Conservation (phyloP, 2,888 invertebrate genomes). For the Diarsia rubi region DNA sequence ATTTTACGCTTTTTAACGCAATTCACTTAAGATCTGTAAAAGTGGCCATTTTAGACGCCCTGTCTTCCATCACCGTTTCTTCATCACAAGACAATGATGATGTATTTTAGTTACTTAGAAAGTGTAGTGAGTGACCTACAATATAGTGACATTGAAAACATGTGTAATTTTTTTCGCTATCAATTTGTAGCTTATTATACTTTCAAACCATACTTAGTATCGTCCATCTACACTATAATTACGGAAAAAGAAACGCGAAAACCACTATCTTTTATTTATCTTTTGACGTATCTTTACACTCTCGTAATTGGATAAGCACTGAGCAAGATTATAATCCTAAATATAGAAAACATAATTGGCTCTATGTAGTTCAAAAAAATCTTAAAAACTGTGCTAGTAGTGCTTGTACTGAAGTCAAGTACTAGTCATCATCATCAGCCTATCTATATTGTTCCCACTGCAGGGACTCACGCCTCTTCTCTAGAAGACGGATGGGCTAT, state of each 20-base stretch:
- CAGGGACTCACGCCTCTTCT: too few relatives aligned
- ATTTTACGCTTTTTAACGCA: too few relatives aligned
- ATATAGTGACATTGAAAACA: constrained; percentile 6
- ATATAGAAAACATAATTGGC: not conserved
- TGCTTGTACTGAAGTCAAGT: not conserved
- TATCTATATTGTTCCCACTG: too few relatives aligned
- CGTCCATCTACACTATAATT: not conserved
- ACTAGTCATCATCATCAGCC: too few relatives aligned
- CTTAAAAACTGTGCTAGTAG: not conserved
- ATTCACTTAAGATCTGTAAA: too few relatives aligned
- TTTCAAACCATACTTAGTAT: not conserved
- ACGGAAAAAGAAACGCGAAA: constrained; percentile 12
- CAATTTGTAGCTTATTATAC: not conserved
- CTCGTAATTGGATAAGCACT: not conserved
- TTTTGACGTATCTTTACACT: constrained; percentile 24
- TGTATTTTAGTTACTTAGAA: not conserved
- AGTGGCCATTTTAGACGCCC: too few relatives aligned
- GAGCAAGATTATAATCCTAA: not conserved
- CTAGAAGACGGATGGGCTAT: too few relatives aligned
- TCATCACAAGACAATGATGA: too few relatives aligned
- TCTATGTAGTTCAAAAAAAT: not conserved
- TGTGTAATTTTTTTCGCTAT: not conserved
- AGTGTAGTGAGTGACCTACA: constrained; percentile 4
- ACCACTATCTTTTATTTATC: constrained; percentile 14
- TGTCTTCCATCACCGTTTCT: too few relatives aligned